Conservation (phyloP, 2,797 vertebrate genomes). For the Lepidocolaptes lacrymiger region DNA sequence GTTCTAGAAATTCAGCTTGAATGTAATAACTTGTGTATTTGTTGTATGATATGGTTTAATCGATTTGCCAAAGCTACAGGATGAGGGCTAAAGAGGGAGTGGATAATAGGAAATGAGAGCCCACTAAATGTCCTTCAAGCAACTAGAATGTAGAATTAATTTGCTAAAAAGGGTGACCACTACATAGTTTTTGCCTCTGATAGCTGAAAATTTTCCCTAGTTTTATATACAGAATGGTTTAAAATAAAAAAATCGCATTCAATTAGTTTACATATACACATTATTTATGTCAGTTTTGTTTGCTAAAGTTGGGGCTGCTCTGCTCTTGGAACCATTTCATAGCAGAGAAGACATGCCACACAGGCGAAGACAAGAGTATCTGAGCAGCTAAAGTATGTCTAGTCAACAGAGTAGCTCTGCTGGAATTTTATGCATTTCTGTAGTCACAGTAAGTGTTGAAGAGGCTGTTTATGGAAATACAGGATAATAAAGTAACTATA, state of each 20-base stretch:
- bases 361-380: not conserved
- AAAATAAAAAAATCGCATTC: not conserved
- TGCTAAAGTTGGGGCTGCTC: not conserved
- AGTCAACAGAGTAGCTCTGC: not conserved
- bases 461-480: not conserved
- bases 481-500: not conserved
- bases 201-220: not conserved
- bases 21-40: not conserved
- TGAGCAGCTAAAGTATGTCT: not conserved
- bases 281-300: not conserved
- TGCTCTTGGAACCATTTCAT: not conserved
- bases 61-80: not conserved
- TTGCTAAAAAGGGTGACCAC: not conserved
- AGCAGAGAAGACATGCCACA: not conserved
- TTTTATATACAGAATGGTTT: not conserved
- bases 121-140: not conserved
- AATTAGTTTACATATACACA: not conserved
- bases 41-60: not conserved
- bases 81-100: not conserved
- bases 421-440: not conserved
- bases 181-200: not conserved
- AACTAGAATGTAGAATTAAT: not conserved
- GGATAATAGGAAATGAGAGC: not conserved
- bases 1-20: not conserved
- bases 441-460: not conserved